Conservation (phyloP, 30 jellyfish, hydroid and myxozoan genomes). For the Aurelia aurita complex sp. Pacific region DNA sequence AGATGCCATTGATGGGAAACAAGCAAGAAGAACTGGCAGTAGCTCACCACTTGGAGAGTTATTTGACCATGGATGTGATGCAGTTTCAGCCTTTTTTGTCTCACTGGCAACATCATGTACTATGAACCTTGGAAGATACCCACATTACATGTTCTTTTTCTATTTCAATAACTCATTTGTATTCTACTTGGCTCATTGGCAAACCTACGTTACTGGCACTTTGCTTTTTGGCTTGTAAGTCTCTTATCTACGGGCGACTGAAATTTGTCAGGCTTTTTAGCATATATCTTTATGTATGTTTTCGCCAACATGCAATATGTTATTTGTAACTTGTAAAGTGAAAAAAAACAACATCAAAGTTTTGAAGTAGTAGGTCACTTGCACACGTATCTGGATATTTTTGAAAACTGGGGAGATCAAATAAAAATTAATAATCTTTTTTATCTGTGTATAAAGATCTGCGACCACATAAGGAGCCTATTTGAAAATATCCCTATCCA, state of each 20-base stretch:
- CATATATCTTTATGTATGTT: too few relatives aligned
- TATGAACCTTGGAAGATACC: conserved; percentile 71
- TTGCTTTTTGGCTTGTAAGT: conserved; percentile 78
- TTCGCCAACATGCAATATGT: background rate
- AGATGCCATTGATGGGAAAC: conserved; percentile 99
- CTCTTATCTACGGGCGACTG: background rate
- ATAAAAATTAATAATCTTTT: too few relatives aligned
- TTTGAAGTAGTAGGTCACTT: too few relatives aligned
- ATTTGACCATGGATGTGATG: conserved; percentile 99
- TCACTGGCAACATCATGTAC: conserved; percentile 77
- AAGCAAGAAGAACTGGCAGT: conserved; percentile 90
- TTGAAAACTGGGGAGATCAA: too few relatives aligned
- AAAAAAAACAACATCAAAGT: too few relatives aligned
- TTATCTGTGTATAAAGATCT: too few relatives aligned
- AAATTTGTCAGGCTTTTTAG: too few relatives aligned
- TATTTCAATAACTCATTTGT: conserved; percentile 59
- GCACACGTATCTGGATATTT: too few relatives aligned
- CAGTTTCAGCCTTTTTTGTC: conserved; percentile 72
- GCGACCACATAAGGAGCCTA: too few relatives aligned
- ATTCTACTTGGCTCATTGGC: conserved; percentile 94
- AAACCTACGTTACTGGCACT: conserved; percentile 78
- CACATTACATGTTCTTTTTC: conserved; percentile 65
- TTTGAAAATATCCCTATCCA: too few relatives aligned
- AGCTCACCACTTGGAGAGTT: conserved; percentile 97
- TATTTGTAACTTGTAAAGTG: too few relatives aligned